Evolutionary conservation across 2,113 vertebrate genomes (phyloP), one percentile per base, ranked within the genome.

Genomic region (Numenius arquata): DNA sequence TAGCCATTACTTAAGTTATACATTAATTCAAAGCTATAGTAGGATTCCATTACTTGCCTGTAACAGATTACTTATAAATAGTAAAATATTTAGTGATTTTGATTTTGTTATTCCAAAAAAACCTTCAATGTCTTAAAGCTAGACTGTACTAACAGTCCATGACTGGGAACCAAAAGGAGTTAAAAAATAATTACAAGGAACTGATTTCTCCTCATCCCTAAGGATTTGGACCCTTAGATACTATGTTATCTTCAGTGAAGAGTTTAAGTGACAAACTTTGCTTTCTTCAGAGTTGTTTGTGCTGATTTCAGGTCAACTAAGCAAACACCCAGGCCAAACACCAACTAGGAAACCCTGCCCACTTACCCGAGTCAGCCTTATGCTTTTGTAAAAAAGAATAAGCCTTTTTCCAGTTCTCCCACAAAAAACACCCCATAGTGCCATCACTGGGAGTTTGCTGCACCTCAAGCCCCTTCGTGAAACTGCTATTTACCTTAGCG

Each of bases 61-160:
- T 98, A 98, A 96, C 96, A 96, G 98, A 94, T 98, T 97, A 98
- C 98, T 98, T 98, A 98, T 98, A 98, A 98, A 96, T 96, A 97
- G 95, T 93, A 93, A 97, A 97, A 97, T 98, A 97, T 96, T 97
- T 93, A 97, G 95, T 90, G 93, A 70, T 40, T 90, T 96, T 96
- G 20, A 68, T 97, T 96, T 91, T 96, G 82, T 82, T 68, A 61
- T 68, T 82, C 36, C 5, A 72, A 85, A 79, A 84, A 68, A n/a
- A 4, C 26, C 23, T 87, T 43, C 65, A 48, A 12, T 62, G 40
- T 88, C 95, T 90, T 97, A 74, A 70, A 97, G 88, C 23, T 65
- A 94, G 88, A 78, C 38, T 73, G 67, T 87, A 72, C 89, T 95
- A 96, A 96, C 83, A 97, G 38, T 30, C 67, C 71, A 80, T 91